Evolutionary conservation across 2,888 invertebrate genomes (phyloP), one percentile per base, ranked within the genome.

Genomic region (Ephialtes manifestator): DNA sequence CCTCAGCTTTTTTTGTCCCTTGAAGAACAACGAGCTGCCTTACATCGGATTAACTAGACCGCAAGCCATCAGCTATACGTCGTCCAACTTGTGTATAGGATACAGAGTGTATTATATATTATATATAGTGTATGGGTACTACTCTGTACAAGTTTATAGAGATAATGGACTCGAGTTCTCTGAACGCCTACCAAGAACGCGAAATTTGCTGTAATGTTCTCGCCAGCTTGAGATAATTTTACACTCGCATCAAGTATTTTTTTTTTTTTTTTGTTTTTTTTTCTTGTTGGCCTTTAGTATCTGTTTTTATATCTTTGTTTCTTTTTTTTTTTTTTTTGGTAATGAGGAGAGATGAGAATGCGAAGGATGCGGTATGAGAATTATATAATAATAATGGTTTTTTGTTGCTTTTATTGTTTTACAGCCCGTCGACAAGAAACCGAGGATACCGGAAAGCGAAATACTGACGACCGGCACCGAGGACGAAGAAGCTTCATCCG

Each of bases 401-500:
- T 78, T 68, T 76, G 48, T 24, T 63, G 35, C 5, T 60, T 53
- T 72, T 60, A 24, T 79, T 81, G n/a, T 51, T 55, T 68, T 85
- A 35, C 88, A 93, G 93, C 87, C 90, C 4, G 90, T 93, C 83
- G 93, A 93, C 80, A 93, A 93, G 85, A 93, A 93, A 83, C 90
- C 90, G 71, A 91, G 92, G 85, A 93, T 93, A 91, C 93, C 93
- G 53, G 93, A 93, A 84, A 93, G 93, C 87, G 93, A 93, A 89
- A 93, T 93, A 84, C 86, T 93, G 82, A 93, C 95, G 81, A 95
- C 95, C 43, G 95, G 94, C 85, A 95, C 96, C 71, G 96, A 96
- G 92, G 96, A 96, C 84, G 96, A 96, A 86, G 93, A 93, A 83
- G 92, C 90, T 67, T 93, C 91, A 70, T 93, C 93, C 8, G 92